A percentile compares a stretch with the other conserved stretches of the same genome.
Evolutionary conservation across 2,888 invertebrate genomes (phyloP).

Genomic region (Rapana venosa): DNA sequence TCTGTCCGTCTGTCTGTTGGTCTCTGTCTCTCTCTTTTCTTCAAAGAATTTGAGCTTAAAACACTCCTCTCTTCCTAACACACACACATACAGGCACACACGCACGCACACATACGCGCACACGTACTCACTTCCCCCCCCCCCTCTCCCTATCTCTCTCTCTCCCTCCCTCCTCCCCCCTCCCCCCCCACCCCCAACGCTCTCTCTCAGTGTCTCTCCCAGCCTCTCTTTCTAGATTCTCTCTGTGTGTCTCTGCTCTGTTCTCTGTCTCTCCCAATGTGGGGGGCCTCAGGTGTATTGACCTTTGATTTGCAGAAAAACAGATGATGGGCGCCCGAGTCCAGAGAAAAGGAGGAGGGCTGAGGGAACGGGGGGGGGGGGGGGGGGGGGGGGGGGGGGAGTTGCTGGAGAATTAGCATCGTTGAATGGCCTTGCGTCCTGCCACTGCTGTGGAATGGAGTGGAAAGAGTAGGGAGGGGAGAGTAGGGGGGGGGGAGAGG

Average conservation of each 20-base stretch:
- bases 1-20: neutral
- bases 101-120: too few species aligned
- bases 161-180: neutral
- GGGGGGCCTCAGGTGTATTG: too few species aligned
- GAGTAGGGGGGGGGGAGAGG: neutral
- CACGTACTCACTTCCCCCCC: neutral
- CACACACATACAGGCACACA: too few species aligned
- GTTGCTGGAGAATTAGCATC: neutral
- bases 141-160: neutral
- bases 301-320: neutral
- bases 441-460: neutral
- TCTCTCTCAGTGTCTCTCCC: neutral
- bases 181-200: too few species aligned
- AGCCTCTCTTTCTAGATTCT: neutral
- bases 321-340: neutral
- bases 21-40: slow-evolving; percentile 11
- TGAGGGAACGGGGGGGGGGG: slow-evolving; percentile 16
- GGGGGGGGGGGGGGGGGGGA: neutral
- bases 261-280: neutral
- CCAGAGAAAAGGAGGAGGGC: slow-evolving; percentile 19
- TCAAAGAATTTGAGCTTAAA: neutral
- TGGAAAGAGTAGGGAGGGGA: neutral
- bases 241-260: neutral
- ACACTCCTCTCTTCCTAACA: too few species aligned
- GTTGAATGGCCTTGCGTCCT: too few species aligned